A percentile compares a stretch with the other conserved stretches of the same genome.
Conservation (phyloP, 2,113 vertebrate species). For the Dicentrarchus labrax region DNA sequence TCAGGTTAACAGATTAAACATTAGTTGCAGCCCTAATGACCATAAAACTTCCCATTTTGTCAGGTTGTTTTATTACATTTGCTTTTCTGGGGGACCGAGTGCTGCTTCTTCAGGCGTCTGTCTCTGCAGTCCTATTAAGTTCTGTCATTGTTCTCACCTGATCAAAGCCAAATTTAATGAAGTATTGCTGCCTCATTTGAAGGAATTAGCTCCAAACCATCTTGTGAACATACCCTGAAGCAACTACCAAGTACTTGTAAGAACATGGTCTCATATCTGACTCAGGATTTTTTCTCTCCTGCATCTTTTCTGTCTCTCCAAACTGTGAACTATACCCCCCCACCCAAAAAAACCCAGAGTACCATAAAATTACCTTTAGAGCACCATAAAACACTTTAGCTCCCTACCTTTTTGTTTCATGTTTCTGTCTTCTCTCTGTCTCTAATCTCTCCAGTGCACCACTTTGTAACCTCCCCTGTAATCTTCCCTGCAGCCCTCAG, state of each 20-base stretch:
- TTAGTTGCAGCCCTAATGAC: neutral
- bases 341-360: neutral
- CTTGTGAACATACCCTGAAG: conserved; percentile 4
- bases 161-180: neutral
- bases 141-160: neutral
- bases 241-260: conserved; percentile 10
- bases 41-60: neutral
- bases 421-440: conserved; percentile 1
- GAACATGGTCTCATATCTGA: conserved; percentile 10
- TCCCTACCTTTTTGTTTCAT: conserved; percentile 31
- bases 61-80: neutral
- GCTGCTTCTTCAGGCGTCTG: neutral
- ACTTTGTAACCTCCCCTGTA: conserved; percentile 49
- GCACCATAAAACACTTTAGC: conserved; percentile 12
- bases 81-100: neutral
- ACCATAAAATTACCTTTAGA: conserved; percentile 16
- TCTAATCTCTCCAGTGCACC: conserved; percentile 56
- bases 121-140: neutral
- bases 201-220: conserved; percentile 7
- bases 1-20: too few relatives aligned
- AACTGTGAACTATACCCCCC: neutral
- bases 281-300: neutral
- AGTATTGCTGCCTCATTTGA: neutral
- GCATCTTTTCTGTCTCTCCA: neutral
- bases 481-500: conserved; percentile 54